Percentiles rank a stretch among this genome's conserved stretches.
These are phyloP conservation scores for Eptatretus burgeri DNA, from an alignment of 2,113 vertebrate genomes.

Conservation along the genomic window DNA sequence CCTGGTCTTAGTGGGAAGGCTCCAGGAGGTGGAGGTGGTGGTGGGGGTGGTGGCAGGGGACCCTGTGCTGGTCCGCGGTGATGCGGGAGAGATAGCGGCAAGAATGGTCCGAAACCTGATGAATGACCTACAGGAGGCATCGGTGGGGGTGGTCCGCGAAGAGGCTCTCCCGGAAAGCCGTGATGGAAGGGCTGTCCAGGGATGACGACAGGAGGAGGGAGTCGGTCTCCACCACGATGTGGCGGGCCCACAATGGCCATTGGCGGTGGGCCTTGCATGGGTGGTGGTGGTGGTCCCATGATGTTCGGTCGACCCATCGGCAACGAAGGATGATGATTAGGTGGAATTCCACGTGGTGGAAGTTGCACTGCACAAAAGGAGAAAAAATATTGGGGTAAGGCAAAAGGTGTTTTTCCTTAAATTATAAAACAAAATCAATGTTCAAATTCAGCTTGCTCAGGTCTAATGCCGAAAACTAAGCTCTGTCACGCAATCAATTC, in stretches of 20 bases:
- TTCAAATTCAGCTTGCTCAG: too few relatives aligned
- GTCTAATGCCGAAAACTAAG: too few relatives aligned
- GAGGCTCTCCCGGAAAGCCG: conserved; percentile 12
- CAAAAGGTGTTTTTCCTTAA: too few relatives aligned
- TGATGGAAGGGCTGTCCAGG: conserved; percentile 83
- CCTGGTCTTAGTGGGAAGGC: conserved; percentile 7
- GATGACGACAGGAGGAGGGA: conserved; percentile 79
- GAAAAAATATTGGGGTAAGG: too few relatives aligned
- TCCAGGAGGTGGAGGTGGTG: conserved; percentile 8
- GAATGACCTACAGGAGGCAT: background rate
- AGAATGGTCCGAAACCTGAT: background rate
- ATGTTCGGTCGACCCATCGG: conserved; percentile 43
- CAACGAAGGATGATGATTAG: conserved; percentile 29
- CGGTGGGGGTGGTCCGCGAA: background rate
- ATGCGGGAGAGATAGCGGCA: background rate
- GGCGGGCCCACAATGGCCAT: conserved; percentile 53
- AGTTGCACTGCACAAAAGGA: conserved; percentile 30
- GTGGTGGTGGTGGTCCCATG: conserved; percentile 68
- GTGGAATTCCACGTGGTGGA: conserved; percentile 55
- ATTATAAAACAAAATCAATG: too few relatives aligned
- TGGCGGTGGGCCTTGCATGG: conserved; percentile 68
- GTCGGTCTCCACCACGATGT: conserved; percentile 59
- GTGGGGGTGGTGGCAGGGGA: background rate
- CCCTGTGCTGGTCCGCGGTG: background rate
- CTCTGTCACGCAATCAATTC: too few relatives aligned